Evolutionary conservation across 1,140 invertebrate species (phyloP).

Genomic region (Drosophila busckii): DNA sequence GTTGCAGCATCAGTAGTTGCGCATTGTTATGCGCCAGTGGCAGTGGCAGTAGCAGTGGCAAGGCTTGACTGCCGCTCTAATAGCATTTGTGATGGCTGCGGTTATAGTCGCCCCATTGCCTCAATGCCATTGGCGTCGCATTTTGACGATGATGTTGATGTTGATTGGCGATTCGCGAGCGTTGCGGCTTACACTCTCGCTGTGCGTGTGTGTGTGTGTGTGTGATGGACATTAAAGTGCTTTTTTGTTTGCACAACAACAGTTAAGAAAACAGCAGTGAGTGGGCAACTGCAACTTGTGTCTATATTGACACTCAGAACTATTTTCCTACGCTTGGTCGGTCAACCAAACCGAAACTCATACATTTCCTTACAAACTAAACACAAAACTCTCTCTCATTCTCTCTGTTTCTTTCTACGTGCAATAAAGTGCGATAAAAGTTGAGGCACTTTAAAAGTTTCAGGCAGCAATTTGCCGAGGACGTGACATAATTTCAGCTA

Average conservation of each 20-base stretch:
- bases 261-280: conserved; percentile 8
- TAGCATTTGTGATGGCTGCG: conserved; percentile 71
- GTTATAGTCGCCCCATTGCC: conserved; percentile 63
- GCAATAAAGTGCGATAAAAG: conserved; percentile 51
- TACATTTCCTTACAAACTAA: background rate
- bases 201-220: too few species aligned
- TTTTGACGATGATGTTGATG: conserved; percentile 62
- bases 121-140: conserved; percentile 42
- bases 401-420: too few species aligned
- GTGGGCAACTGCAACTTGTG: conserved; percentile 33
- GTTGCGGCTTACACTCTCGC: conserved; percentile 31
- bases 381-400: too few species aligned
- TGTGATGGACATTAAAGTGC: too few species aligned
- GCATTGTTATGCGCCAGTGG: conserved; percentile 1
- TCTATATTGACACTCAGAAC: conserved; percentile 60
- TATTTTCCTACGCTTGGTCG: conserved; percentile 29
- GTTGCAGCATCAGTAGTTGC: conserved; percentile 23
- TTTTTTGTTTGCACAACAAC: conserved; percentile 31
- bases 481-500: conserved; percentile 73
- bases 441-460: conserved; percentile 65
- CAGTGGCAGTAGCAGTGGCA: conserved; percentile 11
- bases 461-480: conserved; percentile 32
- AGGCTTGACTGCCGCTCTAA: conserved; percentile 51
- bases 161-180: conserved; percentile 66
- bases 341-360: conserved; percentile 12